Evolutionary conservation across 2,113 vertebrate genomes (phyloP).

Genomic region (Camelus bactrianus): DNA sequence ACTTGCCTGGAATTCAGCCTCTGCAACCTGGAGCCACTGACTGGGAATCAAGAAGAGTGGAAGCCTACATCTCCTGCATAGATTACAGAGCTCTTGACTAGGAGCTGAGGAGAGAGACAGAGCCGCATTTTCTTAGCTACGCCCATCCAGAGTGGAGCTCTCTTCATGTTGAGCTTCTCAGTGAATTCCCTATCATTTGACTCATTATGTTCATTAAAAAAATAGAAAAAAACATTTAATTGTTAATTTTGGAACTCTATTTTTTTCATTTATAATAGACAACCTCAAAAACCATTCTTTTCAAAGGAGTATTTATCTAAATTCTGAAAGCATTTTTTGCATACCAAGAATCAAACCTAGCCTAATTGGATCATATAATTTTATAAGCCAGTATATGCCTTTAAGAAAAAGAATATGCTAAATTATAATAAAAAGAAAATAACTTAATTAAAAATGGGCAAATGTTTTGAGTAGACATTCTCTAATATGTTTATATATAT

Average conservation of each 20-base stretch:
- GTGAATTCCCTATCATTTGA: background rate
- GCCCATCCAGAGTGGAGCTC: background rate
- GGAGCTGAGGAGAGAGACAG: background rate
- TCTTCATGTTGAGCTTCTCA: background rate
- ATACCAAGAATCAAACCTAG: background rate
- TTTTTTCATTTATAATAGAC: background rate
- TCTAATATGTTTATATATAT: background rate
- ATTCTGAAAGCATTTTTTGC: background rate
- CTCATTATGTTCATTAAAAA: background rate
- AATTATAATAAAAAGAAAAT: background rate
- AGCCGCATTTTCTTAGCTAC: background rate
- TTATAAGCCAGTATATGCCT: background rate
- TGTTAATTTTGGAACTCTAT: background rate
- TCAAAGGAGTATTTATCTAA: background rate
- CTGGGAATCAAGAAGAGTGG: background rate
- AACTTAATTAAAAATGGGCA: background rate
- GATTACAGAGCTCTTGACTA: background rate
- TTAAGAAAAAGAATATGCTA: background rate
- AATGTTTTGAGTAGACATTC: background rate
- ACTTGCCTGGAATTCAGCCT: background rate
- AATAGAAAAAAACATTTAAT: background rate
- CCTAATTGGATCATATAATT: background rate
- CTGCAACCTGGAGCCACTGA: background rate
- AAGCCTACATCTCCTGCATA: background rate
- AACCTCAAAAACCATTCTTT: background rate